Base-by-base conservation (phyloP, 2,888 invertebrate genomes). In the Deilephila elpenor region DNA sequence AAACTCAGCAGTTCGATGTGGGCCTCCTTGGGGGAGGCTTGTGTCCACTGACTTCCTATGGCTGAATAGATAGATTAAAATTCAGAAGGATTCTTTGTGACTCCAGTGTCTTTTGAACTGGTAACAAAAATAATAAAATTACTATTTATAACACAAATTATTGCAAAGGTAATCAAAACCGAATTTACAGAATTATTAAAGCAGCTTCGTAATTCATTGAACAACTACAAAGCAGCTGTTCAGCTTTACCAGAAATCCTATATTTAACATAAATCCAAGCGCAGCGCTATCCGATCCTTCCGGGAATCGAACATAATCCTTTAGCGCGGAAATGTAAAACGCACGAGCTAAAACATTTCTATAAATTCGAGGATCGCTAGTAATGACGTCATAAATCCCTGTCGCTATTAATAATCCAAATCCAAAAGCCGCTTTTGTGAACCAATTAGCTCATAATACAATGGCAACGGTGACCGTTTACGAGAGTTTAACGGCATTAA, bases 351-450 rank as follows among this genome's bases (percentile, higher is more conserved):
- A 20, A 5, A 17, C 60, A 60, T 60, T 25, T 64, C 44, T 44
- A 64, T 37, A 64, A 64, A 64, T 37, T 19, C 64, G 37, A 5
- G 11, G 20, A 37, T 64, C 44, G 14, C 37, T 11, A 37, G 20
- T 37, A 64, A 64, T 64, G 17, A 25, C 29, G 20, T 14, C 44
- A 44, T 64, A 64, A 64, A 64, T 37, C 44, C 56, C n/a, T n/a
- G 20, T 44, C 62, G 32, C 62, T 32, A 60, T 61, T 32, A 34
- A 44, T 64, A 64, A 64, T 37, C 64, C 64, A 14, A 64, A 64
- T 64, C 37, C 34, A n/a, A 64, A 64, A 64, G 37, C 64, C 37
- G 64, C 37, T 64, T 64, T 64, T 37, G 37, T n/a, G 37, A 64
- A 64, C 37, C 64, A 64, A 64, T 64, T 64, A 64, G 64, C 37